Base-by-base conservation (phyloP, 2,797 vertebrate species). In the Acridotheres tristis region DNA sequence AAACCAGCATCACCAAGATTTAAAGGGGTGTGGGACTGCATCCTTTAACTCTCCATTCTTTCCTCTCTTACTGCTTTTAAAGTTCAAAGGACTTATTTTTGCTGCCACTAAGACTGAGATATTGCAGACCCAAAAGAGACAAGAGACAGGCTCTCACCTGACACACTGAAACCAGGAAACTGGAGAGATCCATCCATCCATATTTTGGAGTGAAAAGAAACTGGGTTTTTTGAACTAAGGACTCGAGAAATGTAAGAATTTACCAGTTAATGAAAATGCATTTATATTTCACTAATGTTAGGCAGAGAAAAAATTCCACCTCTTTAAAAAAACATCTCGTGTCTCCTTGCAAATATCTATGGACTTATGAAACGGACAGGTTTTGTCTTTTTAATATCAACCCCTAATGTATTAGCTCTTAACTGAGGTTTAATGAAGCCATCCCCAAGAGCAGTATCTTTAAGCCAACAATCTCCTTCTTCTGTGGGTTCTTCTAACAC, bases 401-500 rank as follows among this genome's bases (percentile, higher is more conserved):
- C 13, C 9, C 25, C 36, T 57, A 73, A 85, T 29, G 53, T 58
- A 75, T 27, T 71, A 73, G 62, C 38, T 79, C 16, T 68, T 69
- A 73, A 74, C 30, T 34, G 34, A 82, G 58, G 32, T 85, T 69
- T 85, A 53, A 95, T 51, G 74, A 95, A 96, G 90, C 38, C 76
- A 79, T 73, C 48, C 72, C 59, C 76, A 84, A 82, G 34, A 83
- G 57, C 65, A 83, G 63, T 6, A 65, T 48, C 45, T 68, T 80
- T 83, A 77, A 79, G 34, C 20, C 78, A 94, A 74, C 65, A 65
- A 29, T 58, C 74, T 75, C 67, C 61, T 59, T 51, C 30, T 81
- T 89, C 58, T 38, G n/a, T 50, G 61, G n/a, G 15, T 55, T 87
- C n/a, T 67, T 61, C 65, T 57, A 75, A 69, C 18, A 29, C 26